Evolutionary conservation across 1,140 invertebrate species (phyloP), one percentile per base, ranked within the genome.

Genomic region (Venustaconcha ellipsiformis): DNA sequence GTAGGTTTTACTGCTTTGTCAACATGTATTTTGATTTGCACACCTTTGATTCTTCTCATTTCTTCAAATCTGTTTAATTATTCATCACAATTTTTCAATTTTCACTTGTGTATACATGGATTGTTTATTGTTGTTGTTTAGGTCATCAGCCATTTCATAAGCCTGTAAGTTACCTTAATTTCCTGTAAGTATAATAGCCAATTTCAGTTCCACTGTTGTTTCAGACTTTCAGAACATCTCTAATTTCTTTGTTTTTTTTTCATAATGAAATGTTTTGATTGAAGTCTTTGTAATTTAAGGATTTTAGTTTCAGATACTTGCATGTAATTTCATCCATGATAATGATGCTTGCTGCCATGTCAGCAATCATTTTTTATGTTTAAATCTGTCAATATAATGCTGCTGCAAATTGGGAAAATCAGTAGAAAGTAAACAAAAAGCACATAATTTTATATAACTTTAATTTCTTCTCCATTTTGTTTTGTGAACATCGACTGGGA

Each of bases 21-120:
- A 60, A 82, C 69, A 57, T 82, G 76, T 65, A 82, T 72, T 26
- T 80, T 76, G 26, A 81, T 66, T 74, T 74, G 26, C 23, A 67
- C 37, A 23, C 64, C 67, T 72, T 80, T 82, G 18, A 82, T 48
- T 59, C 79, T 80, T 15, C 79, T 74, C 18, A 83, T 77, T 15
- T 77, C 79, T 23, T 71, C 14, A 70, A 80, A 80, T 23, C 66
- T 48, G 23, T 78, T 57, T 62, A 17, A 17, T 56, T 62, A 70
- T 67, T 78, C 37, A 57, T 62, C n/a, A 26, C 60, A 14, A 17
- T 67, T 71, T 8, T 55, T 57, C 18, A 20, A 17, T 30, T 26
- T 55, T 20, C 48, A 20, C 48, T 15, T 23, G 14, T 18, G 30
- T n/a, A 14, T n/a, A 62, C 20, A 15, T 20, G 13, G 20, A 67